Conservation (phyloP, 1,140 invertebrate genomes). For the Bombus confusus region DNA sequence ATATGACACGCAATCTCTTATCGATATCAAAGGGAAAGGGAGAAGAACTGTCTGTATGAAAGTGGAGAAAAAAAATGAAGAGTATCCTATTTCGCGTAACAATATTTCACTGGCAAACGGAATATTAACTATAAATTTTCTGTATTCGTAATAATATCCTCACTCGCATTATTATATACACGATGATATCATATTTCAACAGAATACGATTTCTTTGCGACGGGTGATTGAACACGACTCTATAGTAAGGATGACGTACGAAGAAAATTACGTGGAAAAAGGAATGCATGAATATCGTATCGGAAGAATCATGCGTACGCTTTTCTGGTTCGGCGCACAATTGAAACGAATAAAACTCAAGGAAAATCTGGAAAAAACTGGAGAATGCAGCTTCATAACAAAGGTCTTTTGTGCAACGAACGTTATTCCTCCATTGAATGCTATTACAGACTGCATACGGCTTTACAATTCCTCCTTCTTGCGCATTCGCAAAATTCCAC, state of each 20-base stretch:
- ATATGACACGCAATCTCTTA: background rate
- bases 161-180: background rate
- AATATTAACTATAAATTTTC: constrained; percentile 4
- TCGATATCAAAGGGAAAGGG: background rate
- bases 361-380: constrained; percentile 42
- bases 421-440: constrained; percentile 48
- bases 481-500: background rate
- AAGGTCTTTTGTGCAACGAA: constrained; percentile 45
- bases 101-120: too few relatives aligned
- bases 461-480: constrained; percentile 25
- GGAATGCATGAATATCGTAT: constrained; percentile 48
- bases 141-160: background rate
- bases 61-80: background rate
- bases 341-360: constrained; percentile 50
- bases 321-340: constrained; percentile 35
- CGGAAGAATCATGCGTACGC: constrained; percentile 37
- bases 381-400: constrained; percentile 38
- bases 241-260: constrained; percentile 19
- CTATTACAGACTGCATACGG: constrained; percentile 35
- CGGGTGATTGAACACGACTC: constrained; percentile 31
- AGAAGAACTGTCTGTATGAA: background rate
- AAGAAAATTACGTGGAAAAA: constrained; percentile 37
- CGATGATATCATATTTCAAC: constrained; percentile 25
- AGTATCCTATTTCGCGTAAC: background rate
- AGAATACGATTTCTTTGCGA: constrained; percentile 24